Conservation (phyloP, 2,797 vertebrate genomes). For the Apogon hyalosoma region DNA sequence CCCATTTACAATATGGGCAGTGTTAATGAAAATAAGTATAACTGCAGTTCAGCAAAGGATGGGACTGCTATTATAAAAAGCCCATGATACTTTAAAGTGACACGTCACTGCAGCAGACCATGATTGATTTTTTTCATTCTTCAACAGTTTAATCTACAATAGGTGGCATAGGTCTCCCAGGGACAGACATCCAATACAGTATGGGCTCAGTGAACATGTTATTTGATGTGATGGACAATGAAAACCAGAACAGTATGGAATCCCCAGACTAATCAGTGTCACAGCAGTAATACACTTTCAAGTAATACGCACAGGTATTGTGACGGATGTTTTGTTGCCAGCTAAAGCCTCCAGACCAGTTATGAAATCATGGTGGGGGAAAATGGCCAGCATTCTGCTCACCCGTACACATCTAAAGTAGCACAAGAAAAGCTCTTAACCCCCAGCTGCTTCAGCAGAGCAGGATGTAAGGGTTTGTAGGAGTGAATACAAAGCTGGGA, state of each 20-base stretch:
- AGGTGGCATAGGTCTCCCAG: no score
- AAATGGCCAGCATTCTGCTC: not conserved
- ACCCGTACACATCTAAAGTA: conserved; percentile 2
- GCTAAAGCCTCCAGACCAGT: conserved; percentile 1
- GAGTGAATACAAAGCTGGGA: conserved; percentile 27
- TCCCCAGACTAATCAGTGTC: not conserved
- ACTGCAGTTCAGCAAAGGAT: conserved; percentile 17
- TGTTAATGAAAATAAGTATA: conserved; percentile 48
- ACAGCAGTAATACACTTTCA: not conserved
- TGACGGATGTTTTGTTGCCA: not conserved
- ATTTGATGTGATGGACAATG: no score
- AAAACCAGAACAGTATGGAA: no score
- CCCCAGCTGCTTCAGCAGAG: not conserved
- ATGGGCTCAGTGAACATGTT: no score
- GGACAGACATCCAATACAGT: no score
- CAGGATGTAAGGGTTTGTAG: not conserved
- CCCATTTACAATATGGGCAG: conserved; percentile 49
- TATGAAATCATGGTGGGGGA: not conserved
- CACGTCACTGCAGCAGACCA: conserved; percentile 11
- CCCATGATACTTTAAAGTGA: conserved; percentile 14
- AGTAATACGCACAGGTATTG: not conserved
- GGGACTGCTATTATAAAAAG: conserved; percentile 25
- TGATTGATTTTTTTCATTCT: conserved; percentile 16
- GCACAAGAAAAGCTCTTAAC: conserved; percentile 21
- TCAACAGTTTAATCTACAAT: not conserved